These are phyloP conservation scores for Cathartes aura DNA, from an alignment of 2,113 vertebrate species.

Conservation along the genomic window DNA sequence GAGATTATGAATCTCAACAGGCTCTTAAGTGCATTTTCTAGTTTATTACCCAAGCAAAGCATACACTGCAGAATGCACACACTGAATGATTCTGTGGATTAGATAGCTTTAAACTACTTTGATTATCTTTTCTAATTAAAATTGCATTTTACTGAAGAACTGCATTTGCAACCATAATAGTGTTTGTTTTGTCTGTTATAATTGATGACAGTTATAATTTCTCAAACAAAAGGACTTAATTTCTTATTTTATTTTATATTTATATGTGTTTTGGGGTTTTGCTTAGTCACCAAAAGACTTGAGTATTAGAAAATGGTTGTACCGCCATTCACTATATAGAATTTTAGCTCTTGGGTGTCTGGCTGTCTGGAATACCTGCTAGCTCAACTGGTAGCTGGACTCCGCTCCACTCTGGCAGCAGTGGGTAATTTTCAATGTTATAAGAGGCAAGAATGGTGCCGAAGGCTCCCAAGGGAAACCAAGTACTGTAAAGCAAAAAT, in stretches of 20 bases:
- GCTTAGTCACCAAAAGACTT: neutral
- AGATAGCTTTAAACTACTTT: constrained; percentile 15
- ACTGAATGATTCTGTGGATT: neutral
- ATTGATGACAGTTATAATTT: neutral
- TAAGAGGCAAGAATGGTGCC: neutral
- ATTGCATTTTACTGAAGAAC: constrained; percentile 9
- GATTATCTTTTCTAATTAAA: constrained; percentile 51
- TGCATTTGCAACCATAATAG: neutral
- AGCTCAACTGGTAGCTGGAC: neutral
- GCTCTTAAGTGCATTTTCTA: neutral
- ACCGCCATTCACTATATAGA: neutral
- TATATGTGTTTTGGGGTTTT: neutral
- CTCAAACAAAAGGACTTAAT: neutral
- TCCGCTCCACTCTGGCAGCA: neutral
- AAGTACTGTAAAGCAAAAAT: neutral
- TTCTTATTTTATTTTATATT: neutral
- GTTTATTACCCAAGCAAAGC: constrained; percentile 23
- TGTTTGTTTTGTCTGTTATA: neutral
- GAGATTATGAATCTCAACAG: constrained; percentile 1
- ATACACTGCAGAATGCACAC: neutral
- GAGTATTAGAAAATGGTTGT: neutral
- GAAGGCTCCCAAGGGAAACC: neutral
- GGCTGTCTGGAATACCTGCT: neutral
- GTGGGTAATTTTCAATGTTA: neutral
- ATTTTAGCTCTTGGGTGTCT: neutral